Base-by-base conservation (phyloP, 1,140 invertebrate genomes). In the Heliconius nattereri region DNA sequence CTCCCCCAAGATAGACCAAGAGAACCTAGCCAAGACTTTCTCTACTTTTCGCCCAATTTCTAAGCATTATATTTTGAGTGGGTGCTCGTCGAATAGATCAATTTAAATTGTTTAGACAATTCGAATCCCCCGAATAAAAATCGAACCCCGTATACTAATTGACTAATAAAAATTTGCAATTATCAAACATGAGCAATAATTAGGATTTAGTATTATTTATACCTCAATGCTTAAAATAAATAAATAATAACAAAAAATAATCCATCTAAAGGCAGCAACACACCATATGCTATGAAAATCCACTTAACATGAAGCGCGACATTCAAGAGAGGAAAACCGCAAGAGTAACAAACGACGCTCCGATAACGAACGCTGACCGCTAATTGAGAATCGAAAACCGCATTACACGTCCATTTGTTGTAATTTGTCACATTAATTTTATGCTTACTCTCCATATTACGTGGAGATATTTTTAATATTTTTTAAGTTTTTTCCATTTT, bases 331-430 rank as follows among this genome's bases (percentile, higher is more conserved):
- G 54, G 71, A 71, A 72, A 75, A 73, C 77, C 77, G 52, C 77
- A 78, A 66, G 29, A 29, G 45, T 40, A 57, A 57, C 40, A 80
- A 73, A 73, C 71, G 79, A 66, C 79, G 72, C 71, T 73, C 57
- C 79, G 70, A 78, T 81, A 73, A 80, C 83, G 80, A 84, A 85
- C 77, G 75, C 60, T 80, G 79, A 90, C 89, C 89, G 79, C 87
- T 87, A 90, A 90, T 89, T 85, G 83, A 35, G 66, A 78, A 82
- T 82, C 79, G 57, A 76, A 75, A 86, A 90, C 89, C 89, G 74
- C 87, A 89, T 49, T 8, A 37, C 76, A 71, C 72, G 54, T 75
- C 66, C 75, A 70, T 76, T 80, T 57, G 7, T n/a, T 23, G 40
- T 78, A 79, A 83, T 83, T 81, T 81, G 73, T 79, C 76, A 80